A percentile compares a stretch with the other conserved stretches of the same genome.
Evolutionary conservation across 2,797 vertebrate species (phyloP).

Genomic region (Tenualosa ilisha): DNA sequence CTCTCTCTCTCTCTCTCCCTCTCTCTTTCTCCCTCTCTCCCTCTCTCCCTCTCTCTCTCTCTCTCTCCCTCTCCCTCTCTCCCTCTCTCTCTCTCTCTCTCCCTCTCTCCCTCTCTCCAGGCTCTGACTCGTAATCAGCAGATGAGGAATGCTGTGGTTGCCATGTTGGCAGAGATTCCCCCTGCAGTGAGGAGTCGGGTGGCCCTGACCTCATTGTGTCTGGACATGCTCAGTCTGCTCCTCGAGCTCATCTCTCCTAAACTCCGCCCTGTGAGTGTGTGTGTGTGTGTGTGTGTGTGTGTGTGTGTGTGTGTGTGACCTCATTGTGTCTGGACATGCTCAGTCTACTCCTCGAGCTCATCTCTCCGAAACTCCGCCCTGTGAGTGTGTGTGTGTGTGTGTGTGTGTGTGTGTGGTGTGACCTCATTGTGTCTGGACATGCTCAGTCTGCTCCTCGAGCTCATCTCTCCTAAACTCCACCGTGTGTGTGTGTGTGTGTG

Average conservation of each 20-base stretch:
- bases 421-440: constrained; percentile 77
- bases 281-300: background rate
- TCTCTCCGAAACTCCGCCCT: constrained; percentile 87
- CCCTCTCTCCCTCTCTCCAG: constrained; percentile 63
- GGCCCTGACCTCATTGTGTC: constrained; percentile 71
- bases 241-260: constrained; percentile 89
- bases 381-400: constrained; percentile 61
- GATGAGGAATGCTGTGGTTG: constrained; percentile 79
- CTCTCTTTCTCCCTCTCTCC: background rate
- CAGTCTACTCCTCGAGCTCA: constrained; percentile 88
- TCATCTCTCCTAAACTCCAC: constrained; percentile 87
- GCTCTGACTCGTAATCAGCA: constrained; percentile 72
- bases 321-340: constrained; percentile 83
- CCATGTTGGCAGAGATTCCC: constrained; percentile 82
- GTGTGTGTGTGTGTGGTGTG: background rate
- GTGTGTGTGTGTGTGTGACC: constrained; percentile 57
- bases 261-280: constrained; percentile 80
- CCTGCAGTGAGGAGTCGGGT: constrained; percentile 75
- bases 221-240: constrained; percentile 88
- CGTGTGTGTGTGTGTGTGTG: constrained; percentile 70
- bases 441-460: constrained; percentile 88
- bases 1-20: background rate
- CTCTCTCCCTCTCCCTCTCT: background rate
- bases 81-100: background rate
- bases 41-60: constrained; percentile 10